phyloP scores from a whole-genome alignment of 2,797 vertebrate species.

The Distichodus sexfasciatus region DNA sequence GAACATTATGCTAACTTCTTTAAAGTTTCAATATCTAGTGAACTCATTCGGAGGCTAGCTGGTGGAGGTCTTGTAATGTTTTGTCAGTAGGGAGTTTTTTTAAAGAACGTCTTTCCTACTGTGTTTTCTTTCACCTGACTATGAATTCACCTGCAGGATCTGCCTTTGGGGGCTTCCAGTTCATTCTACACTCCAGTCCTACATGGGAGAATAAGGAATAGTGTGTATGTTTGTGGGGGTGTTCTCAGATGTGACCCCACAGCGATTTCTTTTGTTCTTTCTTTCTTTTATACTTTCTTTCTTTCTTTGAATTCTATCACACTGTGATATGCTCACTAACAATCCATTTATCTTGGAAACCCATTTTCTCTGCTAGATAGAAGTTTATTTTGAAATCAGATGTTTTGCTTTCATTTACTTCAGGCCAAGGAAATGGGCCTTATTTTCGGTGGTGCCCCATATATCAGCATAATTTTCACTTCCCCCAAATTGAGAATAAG shows the following conservation, averaged over 20 bases:
- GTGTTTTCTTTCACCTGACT: background rate
- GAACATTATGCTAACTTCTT: too few relatives aligned
- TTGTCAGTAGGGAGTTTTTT: too few relatives aligned
- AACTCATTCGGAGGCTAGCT: too few relatives aligned
- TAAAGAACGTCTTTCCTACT: too few relatives aligned
- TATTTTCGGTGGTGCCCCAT: constrained; percentile 1
- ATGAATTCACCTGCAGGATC: background rate
- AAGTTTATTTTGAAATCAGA: background rate
- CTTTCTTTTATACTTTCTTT: background rate
- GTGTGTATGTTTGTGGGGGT: background rate
- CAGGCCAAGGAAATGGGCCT: constrained; percentile 8
- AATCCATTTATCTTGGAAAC: background rate
- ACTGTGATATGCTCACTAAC: background rate
- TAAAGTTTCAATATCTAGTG: too few relatives aligned
- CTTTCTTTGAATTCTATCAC: background rate
- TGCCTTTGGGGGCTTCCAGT: background rate
- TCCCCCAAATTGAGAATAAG: background rate
- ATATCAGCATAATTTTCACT: constrained; percentile 18
- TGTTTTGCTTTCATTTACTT: constrained; percentile 8
- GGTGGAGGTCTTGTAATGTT: too few relatives aligned
- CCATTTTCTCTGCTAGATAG: background rate
- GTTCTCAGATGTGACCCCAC: background rate
- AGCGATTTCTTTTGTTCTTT: background rate
- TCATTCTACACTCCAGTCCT: background rate
- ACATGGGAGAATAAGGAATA: background rate